Conservation (phyloP, 37 sponge, comb jelly and placozoan genomes). For the Mnemiopsis leidyi region DNA sequence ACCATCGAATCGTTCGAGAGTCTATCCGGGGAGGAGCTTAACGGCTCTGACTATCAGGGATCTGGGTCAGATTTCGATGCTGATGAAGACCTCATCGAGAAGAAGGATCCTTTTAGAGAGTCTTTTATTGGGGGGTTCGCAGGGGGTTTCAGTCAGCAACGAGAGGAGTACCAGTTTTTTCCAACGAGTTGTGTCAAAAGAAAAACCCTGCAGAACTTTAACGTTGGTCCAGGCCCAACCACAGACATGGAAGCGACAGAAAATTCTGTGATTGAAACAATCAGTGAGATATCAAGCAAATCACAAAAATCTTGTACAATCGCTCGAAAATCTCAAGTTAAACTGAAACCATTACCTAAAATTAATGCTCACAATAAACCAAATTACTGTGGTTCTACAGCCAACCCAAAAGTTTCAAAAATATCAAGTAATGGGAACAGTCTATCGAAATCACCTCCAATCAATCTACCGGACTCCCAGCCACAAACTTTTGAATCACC, state of each 20-base stretch:
- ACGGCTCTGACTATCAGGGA: not conserved
- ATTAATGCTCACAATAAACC: not conserved
- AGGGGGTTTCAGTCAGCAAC: not conserved
- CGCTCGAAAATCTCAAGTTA: not conserved
- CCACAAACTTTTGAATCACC: not conserved
- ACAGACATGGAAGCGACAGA: not conserved
- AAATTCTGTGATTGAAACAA: not conserved
- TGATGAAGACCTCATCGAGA: constrained; percentile 3
- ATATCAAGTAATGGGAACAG: not conserved
- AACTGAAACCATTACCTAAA: not conserved
- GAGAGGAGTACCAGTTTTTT: not conserved
- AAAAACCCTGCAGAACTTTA: not conserved
- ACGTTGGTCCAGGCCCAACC: not conserved
- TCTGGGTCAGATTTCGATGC: not conserved
- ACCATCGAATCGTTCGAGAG: constrained; percentile 14
- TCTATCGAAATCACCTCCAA: not conserved
- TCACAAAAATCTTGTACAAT: not conserved
- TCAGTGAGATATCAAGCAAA: not conserved
- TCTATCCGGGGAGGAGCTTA: not conserved
- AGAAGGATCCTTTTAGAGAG: constrained; percentile 32
- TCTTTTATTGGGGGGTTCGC: constrained; percentile 7
- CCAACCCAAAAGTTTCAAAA: not conserved
- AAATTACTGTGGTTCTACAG: not conserved
- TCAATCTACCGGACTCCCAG: not conserved
- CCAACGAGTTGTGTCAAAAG: not conserved